Evolutionary conservation across 2,797 vertebrate species (phyloP).

Genomic region (Esox masquinongy): DNA sequence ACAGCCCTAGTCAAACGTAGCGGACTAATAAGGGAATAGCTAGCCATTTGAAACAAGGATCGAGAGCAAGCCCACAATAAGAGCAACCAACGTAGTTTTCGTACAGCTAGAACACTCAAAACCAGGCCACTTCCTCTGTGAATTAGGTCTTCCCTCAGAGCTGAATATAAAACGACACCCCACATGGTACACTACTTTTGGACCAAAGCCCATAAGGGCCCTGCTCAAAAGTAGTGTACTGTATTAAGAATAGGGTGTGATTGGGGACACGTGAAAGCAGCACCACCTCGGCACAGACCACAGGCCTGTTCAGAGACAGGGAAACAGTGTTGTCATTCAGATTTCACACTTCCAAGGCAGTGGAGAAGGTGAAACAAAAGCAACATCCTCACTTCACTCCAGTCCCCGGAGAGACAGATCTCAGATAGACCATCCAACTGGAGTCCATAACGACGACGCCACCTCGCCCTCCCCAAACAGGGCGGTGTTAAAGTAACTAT

Average conservation of each 20-base stretch:
- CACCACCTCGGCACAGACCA: background rate
- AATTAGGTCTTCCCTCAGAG: conserved; percentile 31
- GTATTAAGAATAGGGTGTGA: background rate
- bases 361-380: too few species aligned
- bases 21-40: background rate
- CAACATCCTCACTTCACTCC: too few species aligned
- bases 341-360: background rate
- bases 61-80: background rate
- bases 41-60: background rate
- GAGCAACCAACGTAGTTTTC: conserved; percentile 25
- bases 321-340: background rate
- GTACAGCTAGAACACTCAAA: conserved; percentile 23
- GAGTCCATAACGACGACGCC: too few species aligned
- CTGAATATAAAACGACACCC: background rate
- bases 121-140: conserved; percentile 56
- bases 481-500: too few species aligned
- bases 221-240: background rate
- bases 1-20: background rate
- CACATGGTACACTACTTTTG: background rate
- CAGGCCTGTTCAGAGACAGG: background rate
- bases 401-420: too few species aligned
- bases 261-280: background rate
- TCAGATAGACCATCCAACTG: too few species aligned
- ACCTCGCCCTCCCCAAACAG: too few species aligned
- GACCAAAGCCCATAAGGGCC: background rate